Evolutionary conservation across 2,797 vertebrate genomes (phyloP).

Genomic region (Dipus sagitta): DNA sequence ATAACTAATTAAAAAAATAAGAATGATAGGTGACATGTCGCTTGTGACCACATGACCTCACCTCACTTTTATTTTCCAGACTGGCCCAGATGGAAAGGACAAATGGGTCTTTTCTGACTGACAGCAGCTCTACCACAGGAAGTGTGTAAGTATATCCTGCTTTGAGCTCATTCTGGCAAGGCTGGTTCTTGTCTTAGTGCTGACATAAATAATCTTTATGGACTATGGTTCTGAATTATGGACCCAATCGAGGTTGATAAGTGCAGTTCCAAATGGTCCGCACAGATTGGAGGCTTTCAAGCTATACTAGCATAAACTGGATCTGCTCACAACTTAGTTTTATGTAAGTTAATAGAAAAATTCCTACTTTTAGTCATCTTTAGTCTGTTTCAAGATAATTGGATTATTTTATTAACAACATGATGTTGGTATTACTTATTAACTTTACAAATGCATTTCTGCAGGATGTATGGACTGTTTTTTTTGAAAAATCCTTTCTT

Average conservation of each 20-base stretch:
- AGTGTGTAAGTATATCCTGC: slow-evolving; percentile 95
- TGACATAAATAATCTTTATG: slow-evolving; percentile 7
- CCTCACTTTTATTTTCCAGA: slow-evolving; percentile 85
- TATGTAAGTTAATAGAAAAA: slow-evolving; percentile 10
- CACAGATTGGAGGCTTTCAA: slow-evolving; percentile 63
- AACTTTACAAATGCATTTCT: slow-evolving; percentile 16
- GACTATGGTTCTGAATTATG: slow-evolving; percentile 42
- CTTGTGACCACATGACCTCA: accelerated
- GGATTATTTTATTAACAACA: neutral
- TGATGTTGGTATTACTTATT: slow-evolving; percentile 39
- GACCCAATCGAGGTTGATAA: slow-evolving; percentile 57
- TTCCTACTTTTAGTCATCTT: neutral
- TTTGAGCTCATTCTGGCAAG: neutral
- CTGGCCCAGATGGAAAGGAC: slow-evolving; percentile 98
- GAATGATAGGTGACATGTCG: neutral
- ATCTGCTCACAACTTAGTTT: slow-evolving; percentile 45
- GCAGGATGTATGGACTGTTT: neutral
- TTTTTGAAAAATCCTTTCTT: neutral
- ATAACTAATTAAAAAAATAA: no score
- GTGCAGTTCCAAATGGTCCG: slow-evolving; percentile 13
- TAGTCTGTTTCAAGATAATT: slow-evolving; percentile 43
- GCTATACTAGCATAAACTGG: neutral
- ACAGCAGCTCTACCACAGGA: slow-evolving; percentile 97
- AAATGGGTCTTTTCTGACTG: slow-evolving; percentile 96
- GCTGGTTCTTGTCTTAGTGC: neutral